Evolutionary conservation across 2,797 vertebrate species (phyloP).

Genomic region (Coregonus sp.): DNA sequence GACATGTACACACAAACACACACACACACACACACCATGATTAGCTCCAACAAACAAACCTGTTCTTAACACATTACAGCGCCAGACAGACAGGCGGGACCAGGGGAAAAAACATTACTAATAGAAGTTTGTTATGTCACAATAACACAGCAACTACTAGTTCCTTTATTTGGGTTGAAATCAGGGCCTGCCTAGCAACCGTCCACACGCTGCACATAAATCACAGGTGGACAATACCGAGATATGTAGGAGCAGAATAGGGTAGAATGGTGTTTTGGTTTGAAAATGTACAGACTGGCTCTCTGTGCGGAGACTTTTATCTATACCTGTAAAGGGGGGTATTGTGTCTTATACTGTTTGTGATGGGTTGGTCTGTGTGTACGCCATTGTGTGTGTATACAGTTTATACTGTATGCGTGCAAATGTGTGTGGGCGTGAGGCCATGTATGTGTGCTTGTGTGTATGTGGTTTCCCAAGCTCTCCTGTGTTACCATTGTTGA

Average conservation of each 20-base stretch:
- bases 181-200: conserved; percentile 6
- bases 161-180: not conserved
- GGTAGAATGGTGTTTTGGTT: not conserved
- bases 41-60: not conserved
- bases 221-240: not conserved
- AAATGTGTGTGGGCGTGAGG: conserved; percentile 16
- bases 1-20: too few relatives aligned
- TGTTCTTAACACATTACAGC: conserved; percentile 26
- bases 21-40: conserved; percentile 10
- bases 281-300: not conserved
- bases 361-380: conserved; percentile 28
- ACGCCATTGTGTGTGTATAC: not conserved
- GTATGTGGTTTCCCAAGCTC: conserved; percentile 17
- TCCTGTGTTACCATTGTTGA: conserved; percentile 16
- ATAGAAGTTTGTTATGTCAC: conserved; percentile 23
- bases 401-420: not conserved
- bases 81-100: conserved; percentile 6
- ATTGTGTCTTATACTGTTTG: conserved; percentile 45
- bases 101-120: conserved; percentile 31
- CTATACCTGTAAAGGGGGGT: conserved; percentile 50
- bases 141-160: not conserved
- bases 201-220: not conserved
- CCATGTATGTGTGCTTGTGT: conserved; percentile 10
- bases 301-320: conserved; percentile 14
- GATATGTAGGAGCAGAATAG: not conserved